phyloP scores from a whole-genome alignment of 2,888 invertebrate genomes.

The Schrankia costaestrigalis region DNA sequence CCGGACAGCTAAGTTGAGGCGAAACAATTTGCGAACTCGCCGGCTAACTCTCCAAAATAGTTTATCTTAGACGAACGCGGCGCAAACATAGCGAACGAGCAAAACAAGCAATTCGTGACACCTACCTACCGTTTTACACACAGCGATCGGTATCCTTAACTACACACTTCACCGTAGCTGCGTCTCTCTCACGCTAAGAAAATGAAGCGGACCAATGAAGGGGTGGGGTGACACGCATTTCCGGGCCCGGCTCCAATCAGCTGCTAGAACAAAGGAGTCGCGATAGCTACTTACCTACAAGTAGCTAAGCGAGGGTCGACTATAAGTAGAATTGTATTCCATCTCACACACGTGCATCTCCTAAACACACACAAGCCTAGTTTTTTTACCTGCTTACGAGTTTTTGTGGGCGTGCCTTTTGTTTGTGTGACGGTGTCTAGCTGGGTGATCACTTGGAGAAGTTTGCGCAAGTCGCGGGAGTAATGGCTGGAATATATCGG shows the following conservation, averaged over 20 bases:
- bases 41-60: slow-evolving; percentile 62
- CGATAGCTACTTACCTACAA: slow-evolving; percentile 78
- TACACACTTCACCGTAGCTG: slow-evolving; percentile 71
- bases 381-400: slow-evolving; percentile 66
- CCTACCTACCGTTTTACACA: slow-evolving; percentile 71
- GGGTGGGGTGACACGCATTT: slow-evolving; percentile 81
- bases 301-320: slow-evolving; percentile 68
- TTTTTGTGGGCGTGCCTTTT: slow-evolving; percentile 64
- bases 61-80: slow-evolving; percentile 64
- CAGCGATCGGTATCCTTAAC: slow-evolving; percentile 73
- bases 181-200: slow-evolving; percentile 79
- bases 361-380: slow-evolving; percentile 47
- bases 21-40: slow-evolving; percentile 67
- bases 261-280: slow-evolving; percentile 81
- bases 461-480: slow-evolving; percentile 60
- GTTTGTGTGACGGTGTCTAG: slow-evolving; percentile 67
- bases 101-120: slow-evolving; percentile 64
- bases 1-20: slow-evolving; percentile 44
- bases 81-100: slow-evolving; percentile 60
- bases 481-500: slow-evolving; percentile 63
- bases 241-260: slow-evolving; percentile 81
- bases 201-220: slow-evolving; percentile 81
- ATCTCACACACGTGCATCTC: slow-evolving; percentile 56
- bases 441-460: slow-evolving; percentile 62
- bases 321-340: slow-evolving; percentile 55